Evolutionary conservation across 53 echinoderm and acorn worm genomes (phyloP), one percentile per base, ranked within the genome.

Genomic region (Arbacia lixula): DNA sequence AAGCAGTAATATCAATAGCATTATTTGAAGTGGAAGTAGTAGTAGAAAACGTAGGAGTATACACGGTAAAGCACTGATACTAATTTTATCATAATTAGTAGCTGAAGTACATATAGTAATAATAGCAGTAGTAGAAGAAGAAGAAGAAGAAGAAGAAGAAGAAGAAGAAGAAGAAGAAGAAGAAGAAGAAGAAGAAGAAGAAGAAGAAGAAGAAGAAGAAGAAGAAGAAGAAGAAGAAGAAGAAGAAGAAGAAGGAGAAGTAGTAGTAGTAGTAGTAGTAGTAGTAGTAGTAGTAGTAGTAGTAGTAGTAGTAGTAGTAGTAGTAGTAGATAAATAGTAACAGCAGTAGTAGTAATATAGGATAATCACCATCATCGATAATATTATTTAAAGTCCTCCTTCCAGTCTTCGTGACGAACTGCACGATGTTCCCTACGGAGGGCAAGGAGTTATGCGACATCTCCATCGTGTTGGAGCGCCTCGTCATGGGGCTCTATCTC

Each of bases 401-500:
- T 34, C 26, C 64, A 71, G 71, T 5, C 0, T 71, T 71, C 36
- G 19, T 75, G 17, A 32, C 53, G 3, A 75, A 75, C 75, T 68
- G 68, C 30, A 24, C 36, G 0, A 6, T 68, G 34, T 65, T 65
- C n/a, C 66, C 66, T 1, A 35, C 11, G n/a, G 35, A 22, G 6
- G 61, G 30, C 11, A 39, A 42, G 83, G 52, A 83, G 35, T 10
- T 33, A 5, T 46, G 73, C 68, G 43, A 65, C 19, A 10, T 34
- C 29, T 28, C 60, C 30, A 41, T 56, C 1, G 53, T 62, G 12
- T 25, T 88, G 19, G 88, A 83, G 11, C 65, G 83, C 0, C 5
- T 85, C 49, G 89, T 95, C 46, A 96, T 93, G 92, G 90, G 87
- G 6, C 60, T 93, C 2, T 96, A 94, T 46, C 85, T 96, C 2